Base-by-base conservation (phyloP, 2,888 invertebrate species). In the Sesia bembeciformis region DNA sequence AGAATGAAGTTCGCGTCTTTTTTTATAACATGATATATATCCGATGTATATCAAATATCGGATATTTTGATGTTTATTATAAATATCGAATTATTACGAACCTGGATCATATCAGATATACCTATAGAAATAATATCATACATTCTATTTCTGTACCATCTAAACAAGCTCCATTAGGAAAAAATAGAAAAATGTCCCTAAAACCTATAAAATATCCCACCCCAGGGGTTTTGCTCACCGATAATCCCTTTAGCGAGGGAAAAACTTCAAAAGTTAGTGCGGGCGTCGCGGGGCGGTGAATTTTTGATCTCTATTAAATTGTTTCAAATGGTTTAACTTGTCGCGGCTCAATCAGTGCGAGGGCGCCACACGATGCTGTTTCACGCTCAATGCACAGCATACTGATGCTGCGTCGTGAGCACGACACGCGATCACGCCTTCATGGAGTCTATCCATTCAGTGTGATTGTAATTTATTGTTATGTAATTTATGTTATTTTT, bases 271-370 rank as follows among this genome's bases (percentile, higher is more conserved):
- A 89, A 88, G 89, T 89, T 89, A 85, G 88, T 86, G 84, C 84
- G 84, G 83, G 85, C 76, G 76, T 66, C 65, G 77, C 79, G 78
- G 84, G 87, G 84, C 74, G 67, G 75, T 74, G 78, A 84, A 87
- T 89, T 88, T 88, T 89, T 89, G 89, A 89, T 89, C 89, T 89
- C 87, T 89, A 89, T 89, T 89, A 89, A 89, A 89, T 89, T 89
- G 89, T 89, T 89, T 89, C 89, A 89, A 89, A 89, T 89, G 80
- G 89, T 89, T 89, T 88, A 89, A 89, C 89, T 89, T 89, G 89
- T 88, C 89, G 89, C 89, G 84, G 84, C 85, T 87, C 88, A 88
- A 89, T 88, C 88, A 88, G 85, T 76, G 84, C 76, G 60, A 65
- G 72, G 70, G 70, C 66, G 40, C 49, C 7, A 46, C 43, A 52